Percentiles rank a stretch among this genome's conserved stretches.
Conservation (phyloP, 2,797 vertebrate species). For the Rhynchonycteris naso region DNA sequence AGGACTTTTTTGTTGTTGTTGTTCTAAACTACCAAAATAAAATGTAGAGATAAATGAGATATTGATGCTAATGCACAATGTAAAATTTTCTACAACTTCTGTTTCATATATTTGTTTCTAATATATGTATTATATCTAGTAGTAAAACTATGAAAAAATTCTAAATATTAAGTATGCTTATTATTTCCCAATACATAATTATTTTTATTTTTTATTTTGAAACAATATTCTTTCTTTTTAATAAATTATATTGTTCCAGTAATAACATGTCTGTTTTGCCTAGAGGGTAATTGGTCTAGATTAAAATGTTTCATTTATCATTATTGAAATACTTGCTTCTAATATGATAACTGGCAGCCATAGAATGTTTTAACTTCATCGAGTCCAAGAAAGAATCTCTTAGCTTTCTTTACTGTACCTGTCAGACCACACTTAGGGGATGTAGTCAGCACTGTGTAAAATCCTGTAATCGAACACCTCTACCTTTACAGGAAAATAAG, state of each 20-base stretch:
- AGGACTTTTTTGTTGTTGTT: background rate
- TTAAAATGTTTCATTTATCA: background rate
- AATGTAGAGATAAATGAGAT: background rate
- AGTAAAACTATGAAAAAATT: background rate
- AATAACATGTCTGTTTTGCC: background rate
- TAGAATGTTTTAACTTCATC: conserved; percentile 5
- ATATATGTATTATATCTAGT: too few species aligned
- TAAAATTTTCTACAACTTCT: background rate
- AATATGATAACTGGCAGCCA: background rate
- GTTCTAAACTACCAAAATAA: background rate
- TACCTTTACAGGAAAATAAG: background rate
- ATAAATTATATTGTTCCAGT: background rate
- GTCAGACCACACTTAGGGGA: background rate
- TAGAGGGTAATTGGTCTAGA: background rate
- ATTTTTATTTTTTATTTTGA: conserved; percentile 32
- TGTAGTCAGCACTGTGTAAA: background rate
- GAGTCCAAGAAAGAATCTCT: background rate
- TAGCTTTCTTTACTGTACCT: background rate
- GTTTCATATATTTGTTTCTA: background rate
- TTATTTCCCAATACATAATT: background rate
- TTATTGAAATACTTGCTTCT: background rate
- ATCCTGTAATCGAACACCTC: background rate
- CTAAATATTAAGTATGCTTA: background rate
- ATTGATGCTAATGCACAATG: background rate
- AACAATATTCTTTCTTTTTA: background rate